Evolutionary conservation across 2,888 invertebrate species (phyloP).

Genomic region (Amphipoea oculea): DNA sequence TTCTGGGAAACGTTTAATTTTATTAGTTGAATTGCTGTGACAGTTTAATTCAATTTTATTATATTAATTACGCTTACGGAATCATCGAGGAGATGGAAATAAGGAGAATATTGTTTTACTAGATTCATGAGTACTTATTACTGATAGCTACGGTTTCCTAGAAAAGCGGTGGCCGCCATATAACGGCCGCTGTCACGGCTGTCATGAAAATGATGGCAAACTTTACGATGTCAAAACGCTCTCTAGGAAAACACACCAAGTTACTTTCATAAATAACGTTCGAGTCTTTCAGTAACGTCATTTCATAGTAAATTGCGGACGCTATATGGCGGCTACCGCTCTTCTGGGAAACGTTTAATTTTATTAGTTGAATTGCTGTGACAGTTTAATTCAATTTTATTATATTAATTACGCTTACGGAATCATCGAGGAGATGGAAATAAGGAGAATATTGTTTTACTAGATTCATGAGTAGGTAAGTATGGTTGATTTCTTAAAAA

Average conservation of each 20-base stretch:
- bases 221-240: background rate
- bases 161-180: background rate
- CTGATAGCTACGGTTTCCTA: background rate
- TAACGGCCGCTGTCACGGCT: background rate
- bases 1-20: background rate
- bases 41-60: background rate
- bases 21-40: constrained; percentile 11
- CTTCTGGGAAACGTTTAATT: background rate
- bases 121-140: background rate
- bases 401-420: background rate
- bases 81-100: background rate
- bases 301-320: background rate
- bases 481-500: background rate
- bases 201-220: background rate
- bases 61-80: background rate
- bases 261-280: background rate
- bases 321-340: background rate
- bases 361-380: constrained; percentile 5
- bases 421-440: background rate
- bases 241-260: background rate
- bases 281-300: background rate
- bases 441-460: background rate
- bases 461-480: background rate
- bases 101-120: background rate
- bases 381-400: constrained; percentile 3